A percentile compares a stretch with the other conserved stretches of the same genome.
These are phyloP conservation scores for Hipposideros armiger DNA, from an alignment of 2,113 vertebrate species.

Conservation along the genomic window DNA sequence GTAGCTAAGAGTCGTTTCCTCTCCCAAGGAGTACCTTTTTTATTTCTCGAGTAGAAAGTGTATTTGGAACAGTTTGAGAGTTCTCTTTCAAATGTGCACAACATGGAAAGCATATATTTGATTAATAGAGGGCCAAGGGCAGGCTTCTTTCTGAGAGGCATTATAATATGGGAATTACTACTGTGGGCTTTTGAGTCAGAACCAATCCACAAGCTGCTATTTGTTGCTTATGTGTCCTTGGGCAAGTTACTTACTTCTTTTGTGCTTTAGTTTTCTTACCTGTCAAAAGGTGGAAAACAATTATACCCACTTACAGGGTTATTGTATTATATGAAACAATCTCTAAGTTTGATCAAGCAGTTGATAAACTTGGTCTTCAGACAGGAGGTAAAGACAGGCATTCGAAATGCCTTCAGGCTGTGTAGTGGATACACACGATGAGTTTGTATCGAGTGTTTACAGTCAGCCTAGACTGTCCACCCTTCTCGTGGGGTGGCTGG, in stretches of 20 bases:
- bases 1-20: background rate
- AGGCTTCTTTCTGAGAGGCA: background rate
- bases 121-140: background rate
- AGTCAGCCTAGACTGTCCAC: background rate
- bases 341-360: background rate
- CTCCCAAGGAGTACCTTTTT: background rate
- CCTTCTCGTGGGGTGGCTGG: background rate
- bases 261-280: constrained; percentile 15
- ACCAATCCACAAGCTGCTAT: background rate
- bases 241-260: background rate
- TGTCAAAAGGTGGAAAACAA: background rate
- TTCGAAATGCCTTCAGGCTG: background rate
- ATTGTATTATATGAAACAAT: background rate
- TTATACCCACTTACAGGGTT: background rate
- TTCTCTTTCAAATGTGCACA: background rate
- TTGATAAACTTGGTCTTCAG: background rate
- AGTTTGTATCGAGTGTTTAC: background rate
- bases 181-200: background rate
- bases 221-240: background rate
- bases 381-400: background rate
- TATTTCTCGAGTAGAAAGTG: background rate
- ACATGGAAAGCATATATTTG: background rate
- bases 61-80: background rate
- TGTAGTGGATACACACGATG: background rate
- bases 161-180: background rate